A percentile compares a stretch with the other conserved stretches of the same genome.
These are phyloP conservation scores for Nomada hirtipes DNA, from an alignment of 2,888 invertebrate species.

Conservation along the genomic window DNA sequence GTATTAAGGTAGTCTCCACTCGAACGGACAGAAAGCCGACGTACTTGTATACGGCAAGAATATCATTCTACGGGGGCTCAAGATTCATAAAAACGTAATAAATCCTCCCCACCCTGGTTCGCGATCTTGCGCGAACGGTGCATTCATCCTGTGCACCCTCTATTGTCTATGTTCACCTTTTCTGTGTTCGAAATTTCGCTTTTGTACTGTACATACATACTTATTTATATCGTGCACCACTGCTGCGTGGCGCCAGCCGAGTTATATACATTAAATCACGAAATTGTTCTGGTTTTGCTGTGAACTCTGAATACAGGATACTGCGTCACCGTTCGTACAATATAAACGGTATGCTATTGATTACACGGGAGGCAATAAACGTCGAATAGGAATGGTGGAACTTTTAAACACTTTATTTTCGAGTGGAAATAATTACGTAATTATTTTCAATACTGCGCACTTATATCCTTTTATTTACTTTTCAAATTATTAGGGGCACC, in stretches of 20 bases:
- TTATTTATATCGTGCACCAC: background rate
- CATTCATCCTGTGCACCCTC: conserved; percentile 14
- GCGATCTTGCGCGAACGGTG: conserved; percentile 11
- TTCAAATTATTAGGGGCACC: too few species aligned
- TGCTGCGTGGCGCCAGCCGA: background rate
- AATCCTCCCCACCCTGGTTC: conserved; percentile 61
- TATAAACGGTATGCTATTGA: too few species aligned
- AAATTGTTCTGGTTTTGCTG: too few species aligned
- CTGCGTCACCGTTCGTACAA: too few species aligned
- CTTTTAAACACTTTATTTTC: too few species aligned
- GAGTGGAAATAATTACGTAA: background rate
- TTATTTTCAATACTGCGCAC: too few species aligned
- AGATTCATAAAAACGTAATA: conserved; percentile 75
- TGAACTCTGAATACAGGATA: too few species aligned
- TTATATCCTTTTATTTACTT: too few species aligned
- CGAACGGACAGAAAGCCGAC: conserved; percentile 51
- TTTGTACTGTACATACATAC: background rate
- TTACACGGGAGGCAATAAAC: too few species aligned
- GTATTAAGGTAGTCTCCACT: conserved; percentile 44
- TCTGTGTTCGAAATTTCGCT: conserved; percentile 3
- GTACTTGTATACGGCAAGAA: conserved; percentile 61
- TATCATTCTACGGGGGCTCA: conserved; percentile 67
- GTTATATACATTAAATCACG: background rate
- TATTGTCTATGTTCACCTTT: conserved; percentile 1
- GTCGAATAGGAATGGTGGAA: too few species aligned